phyloP scores from a whole-genome alignment of 2,888 invertebrate genomes.

The Macrophya alboannulata region DNA sequence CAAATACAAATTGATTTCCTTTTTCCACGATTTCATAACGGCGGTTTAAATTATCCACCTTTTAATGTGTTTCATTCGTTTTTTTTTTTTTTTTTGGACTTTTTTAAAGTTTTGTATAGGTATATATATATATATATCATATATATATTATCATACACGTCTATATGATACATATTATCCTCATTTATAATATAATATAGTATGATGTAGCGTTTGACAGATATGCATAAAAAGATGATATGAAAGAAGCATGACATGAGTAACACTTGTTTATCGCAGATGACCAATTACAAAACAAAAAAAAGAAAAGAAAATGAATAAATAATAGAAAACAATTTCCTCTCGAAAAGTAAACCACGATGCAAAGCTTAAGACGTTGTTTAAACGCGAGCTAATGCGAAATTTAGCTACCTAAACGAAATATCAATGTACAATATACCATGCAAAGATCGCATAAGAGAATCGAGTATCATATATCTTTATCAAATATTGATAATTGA shows the following conservation, averaged over 20 bases:
- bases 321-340: conserved; percentile 7
- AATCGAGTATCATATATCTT: neutral
- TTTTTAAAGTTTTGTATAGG: conserved; percentile 53
- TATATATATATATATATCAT: conserved; percentile 62
- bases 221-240: conserved; percentile 70
- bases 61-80: neutral
- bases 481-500: neutral
- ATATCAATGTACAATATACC: neutral
- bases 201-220: conserved; percentile 62
- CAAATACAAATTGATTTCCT: conserved; percentile 35
- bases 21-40: conserved; percentile 18
- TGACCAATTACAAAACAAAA: conserved; percentile 9
- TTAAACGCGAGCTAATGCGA: neutral
- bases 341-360: conserved; percentile 7
- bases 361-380: neutral
- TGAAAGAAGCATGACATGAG: conserved; percentile 74
- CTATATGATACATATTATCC: conserved; percentile 66
- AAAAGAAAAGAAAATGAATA: conserved; percentile 9
- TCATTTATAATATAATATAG: conserved; percentile 63
- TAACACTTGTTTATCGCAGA: conserved; percentile 68
- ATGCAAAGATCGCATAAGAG: neutral
- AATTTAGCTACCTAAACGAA: neutral
- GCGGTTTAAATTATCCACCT: conserved; percentile 1
- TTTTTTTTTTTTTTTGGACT: conserved; percentile 21
- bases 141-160: conserved; percentile 65